Base-by-base conservation (phyloP, 2,797 vertebrate genomes). In the Neolamprologus multifasciatus region DNA sequence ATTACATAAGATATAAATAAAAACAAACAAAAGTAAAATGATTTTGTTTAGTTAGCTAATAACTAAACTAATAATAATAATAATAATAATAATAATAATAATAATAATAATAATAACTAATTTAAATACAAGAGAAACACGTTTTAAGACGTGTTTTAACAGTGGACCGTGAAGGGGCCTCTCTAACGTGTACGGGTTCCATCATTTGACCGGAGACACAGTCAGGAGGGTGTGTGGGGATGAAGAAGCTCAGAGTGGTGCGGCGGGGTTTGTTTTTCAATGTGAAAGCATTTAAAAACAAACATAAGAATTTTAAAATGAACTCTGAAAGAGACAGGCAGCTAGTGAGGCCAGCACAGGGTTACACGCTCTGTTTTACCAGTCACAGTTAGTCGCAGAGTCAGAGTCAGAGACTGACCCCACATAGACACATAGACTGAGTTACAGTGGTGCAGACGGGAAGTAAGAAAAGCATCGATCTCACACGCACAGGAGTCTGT, bases 391-490 rank as follows among this genome's bases (percentile, higher is more conserved):
- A 52, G 50, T 5, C 2, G 9, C 9, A 51, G 4, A 19, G 16
- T 1, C 13, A 51, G 51, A 23, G 21, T n/a, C 52, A 55, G 23
- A 26, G 1, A 26, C 54, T 55, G 54, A 55, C 54, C 23, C 54
- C 52, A 54, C 21, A 23, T 23, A 2, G 52, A 54, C 54, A 55
- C 54, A 26, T 0, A 55, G 7, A 55, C 21, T 55, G 52, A 55
- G 21, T 5, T 55, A 26, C 7, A 55, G 23, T 26, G 7, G 52
- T 26, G 0, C 52, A 26, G 52, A 23, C 0, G 3, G 21, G 21
- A 54, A 26, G 23, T 26, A 26, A 26, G 13, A 55, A 26, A 55
- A 55, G 12, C 52, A 26, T 55, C 12, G 12, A 3, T 8, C 23
- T 26, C 52, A 29, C 52, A 21, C 6, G 4, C 11, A 23, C 51